Base-by-base conservation (phyloP, 2,888 invertebrate genomes). In the Endotricha flammealis region DNA sequence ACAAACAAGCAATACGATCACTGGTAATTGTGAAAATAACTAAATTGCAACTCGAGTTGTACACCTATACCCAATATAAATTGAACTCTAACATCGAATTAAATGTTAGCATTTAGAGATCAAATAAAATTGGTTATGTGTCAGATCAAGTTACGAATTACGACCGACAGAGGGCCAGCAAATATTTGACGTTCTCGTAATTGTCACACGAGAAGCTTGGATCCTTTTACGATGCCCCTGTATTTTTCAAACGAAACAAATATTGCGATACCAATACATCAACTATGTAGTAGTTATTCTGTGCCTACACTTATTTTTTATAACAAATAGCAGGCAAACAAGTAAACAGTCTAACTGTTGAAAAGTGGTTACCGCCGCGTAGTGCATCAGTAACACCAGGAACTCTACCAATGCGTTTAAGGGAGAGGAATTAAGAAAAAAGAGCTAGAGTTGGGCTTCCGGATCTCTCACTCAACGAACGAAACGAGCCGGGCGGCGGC, bases 161-260 rank as follows among this genome's bases (percentile, higher is more conserved):
- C 81, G 77, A 65, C 58, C 77, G 59, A 58, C 72, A 67, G 72
- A 76, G 80, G 80, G 74, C 75, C 70, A 66, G 76, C 81, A 80
- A 81, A 81, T 80, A 78, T 83, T 85, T 81, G 79, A 77, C 64
- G 67, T 71, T 61, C 55, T 13, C 47, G 74, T 82, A 83, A 83
- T 85, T 83, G 85, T 66, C 81, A 85, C 59, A 63, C 53, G 83
- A 83, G 70, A 75, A 45, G 58, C 44, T 45, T 45, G 51, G 64
- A 57, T 73, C 76, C 53, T 44, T 50, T 67, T 64, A 58, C 65
- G 47, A 43, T 44, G 53, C 48, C 53, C 57, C 50, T 38, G 25
- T 36, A 16, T 27, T 34, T 29, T 36, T 20, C 23, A 33, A 32
- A 27, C 12, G 30, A 29, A 28, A 28, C 9, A 28, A 13, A 28